Percentiles rank a stretch among this genome's conserved stretches.
These are phyloP conservation scores for Emberiza fucata DNA, from an alignment of 2,113 vertebrate species.

Conservation along the genomic window DNA sequence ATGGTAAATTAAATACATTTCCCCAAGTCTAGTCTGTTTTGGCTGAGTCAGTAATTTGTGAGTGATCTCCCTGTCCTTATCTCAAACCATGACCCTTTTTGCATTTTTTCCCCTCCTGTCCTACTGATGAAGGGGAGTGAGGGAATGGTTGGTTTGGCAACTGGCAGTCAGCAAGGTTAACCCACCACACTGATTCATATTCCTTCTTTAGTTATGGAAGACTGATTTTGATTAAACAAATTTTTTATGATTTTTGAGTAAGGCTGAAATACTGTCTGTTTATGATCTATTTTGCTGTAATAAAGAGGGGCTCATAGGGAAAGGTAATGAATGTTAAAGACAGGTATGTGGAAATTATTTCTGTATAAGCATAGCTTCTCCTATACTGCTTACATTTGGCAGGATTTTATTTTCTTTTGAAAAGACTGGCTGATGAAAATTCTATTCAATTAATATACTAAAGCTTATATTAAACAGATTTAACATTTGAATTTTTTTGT, in stretches of 20 bases:
- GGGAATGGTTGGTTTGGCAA: not conserved
- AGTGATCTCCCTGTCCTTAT: not conserved
- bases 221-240: conserved; percentile 6
- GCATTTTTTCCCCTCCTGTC: not conserved
- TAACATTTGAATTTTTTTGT: not conserved
- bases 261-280: not conserved
- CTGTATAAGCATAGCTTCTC: not conserved
- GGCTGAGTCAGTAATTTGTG: not conserved
- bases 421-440: not conserved
- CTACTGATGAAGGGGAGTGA: not conserved
- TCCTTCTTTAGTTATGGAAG: not conserved
- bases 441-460: not conserved
- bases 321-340: not conserved
- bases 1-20: not conserved
- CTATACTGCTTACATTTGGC: not conserved
- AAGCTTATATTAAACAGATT: not conserved
- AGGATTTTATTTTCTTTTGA: not conserved
- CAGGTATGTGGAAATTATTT: not conserved
- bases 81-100: not conserved
- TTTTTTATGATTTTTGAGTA: not conserved
- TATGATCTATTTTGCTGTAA: not conserved
- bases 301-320: not conserved
- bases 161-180: not conserved
- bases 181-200: not conserved
- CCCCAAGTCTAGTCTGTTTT: not conserved